phyloP scores from a whole-genome alignment of 2,113 vertebrate genomes.

The Indicator indicator region DNA sequence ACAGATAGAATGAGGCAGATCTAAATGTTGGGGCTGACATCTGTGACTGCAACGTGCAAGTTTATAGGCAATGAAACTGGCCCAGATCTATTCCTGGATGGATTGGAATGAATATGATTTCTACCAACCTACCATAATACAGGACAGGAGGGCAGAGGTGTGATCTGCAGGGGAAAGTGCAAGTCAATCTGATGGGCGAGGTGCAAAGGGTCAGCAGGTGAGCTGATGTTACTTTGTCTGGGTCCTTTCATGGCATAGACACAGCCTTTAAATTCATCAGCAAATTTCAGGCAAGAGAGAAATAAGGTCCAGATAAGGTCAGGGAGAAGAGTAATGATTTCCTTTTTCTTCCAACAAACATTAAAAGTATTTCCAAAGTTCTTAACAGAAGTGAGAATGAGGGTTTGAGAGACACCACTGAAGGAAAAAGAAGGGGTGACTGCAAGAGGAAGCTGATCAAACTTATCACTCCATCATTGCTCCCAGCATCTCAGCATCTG shows the following conservation, averaged over 20 bases:
- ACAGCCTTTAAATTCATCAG: neutral
- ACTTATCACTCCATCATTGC: neutral
- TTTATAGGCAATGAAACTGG: neutral
- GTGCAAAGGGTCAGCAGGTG: neutral
- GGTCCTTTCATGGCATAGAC: neutral
- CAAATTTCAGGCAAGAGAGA: neutral
- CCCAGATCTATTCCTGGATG: neutral
- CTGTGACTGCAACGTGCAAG: neutral
- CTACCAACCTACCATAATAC: neutral
- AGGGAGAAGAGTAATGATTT: neutral
- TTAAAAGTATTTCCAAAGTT: neutral
- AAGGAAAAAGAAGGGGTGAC: neutral
- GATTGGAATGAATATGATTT: neutral
- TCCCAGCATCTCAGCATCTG: neutral
- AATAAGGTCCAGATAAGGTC: neutral
- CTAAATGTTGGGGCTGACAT: neutral
- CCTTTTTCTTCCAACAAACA: neutral
- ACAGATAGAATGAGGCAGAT: slow-evolving; percentile 14
- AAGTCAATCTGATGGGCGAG: neutral
- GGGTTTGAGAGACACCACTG: neutral
- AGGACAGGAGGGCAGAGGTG: neutral
- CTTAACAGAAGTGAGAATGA: neutral
- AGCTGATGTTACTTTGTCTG: neutral
- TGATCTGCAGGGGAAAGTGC: neutral
- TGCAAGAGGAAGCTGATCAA: neutral